Evolutionary conservation across 2,113 vertebrate genomes (phyloP), one percentile per base, ranked within the genome.

Genomic region (Podarcis cretensis): DNA sequence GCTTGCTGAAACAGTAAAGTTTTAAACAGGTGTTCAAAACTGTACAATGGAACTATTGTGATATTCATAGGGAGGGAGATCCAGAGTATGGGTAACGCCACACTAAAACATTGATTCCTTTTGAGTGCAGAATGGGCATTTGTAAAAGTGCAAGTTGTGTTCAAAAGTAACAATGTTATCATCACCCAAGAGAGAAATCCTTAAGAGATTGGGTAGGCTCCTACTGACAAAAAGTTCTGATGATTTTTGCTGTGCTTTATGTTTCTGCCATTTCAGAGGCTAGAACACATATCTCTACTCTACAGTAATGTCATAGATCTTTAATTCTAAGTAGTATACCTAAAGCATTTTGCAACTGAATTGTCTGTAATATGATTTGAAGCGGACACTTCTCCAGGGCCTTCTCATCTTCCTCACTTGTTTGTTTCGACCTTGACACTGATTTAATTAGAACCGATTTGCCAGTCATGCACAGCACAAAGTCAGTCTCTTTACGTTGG

Each of bases 391-490:
- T 93, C 96, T 96, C 94, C 93, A 95, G 96, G 96, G 96, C 93
- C 96, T 96, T 96, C 94, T 96, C 94, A 94, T 97, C 97, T 97
- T 97, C 94, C 95, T 96, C 97, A 95, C 94, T 94, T 95, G 92
- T 96, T 96, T 95, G 81, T 87, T 93, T 90, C 97, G 97, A 97
- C 97, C 96, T 95, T 97, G 97, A 97, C 97, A 97, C 96, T 97
- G 95, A 98, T 96, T 96, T 96, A 97, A 97, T 98, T 98, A 98
- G 95, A 96, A 96, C 95, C 92, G 96, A 97, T 97, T 96, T 97
- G 96, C 94, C 96, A 97, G 94, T 97, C 96, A 97, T 59, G 93
- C 54, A 95, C 93, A 94, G 93, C 35, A 91, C 83, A 92, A 95
- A 96, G 95, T 94, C 87, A 83, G 90, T 91, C 93, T 90, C 57